Conservation (phyloP, 2,113 vertebrate species). For the Nettapus auritus region DNA sequence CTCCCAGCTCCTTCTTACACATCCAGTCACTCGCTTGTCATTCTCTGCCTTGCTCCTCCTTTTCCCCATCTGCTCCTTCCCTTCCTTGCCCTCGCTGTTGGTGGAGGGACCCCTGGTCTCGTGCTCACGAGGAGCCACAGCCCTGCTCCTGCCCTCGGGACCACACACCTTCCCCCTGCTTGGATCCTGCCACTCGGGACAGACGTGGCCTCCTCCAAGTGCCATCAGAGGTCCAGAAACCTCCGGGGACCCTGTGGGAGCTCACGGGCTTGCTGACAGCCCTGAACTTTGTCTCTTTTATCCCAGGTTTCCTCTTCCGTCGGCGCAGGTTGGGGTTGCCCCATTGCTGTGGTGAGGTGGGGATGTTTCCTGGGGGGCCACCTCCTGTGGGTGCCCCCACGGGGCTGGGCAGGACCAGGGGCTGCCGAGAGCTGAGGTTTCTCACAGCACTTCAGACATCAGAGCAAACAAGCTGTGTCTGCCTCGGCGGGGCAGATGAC, state of each 20-base stretch:
- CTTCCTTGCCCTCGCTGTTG: neutral
- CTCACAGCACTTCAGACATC: neutral
- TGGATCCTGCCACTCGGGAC: neutral
- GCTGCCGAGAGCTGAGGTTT: neutral
- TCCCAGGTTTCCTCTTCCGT: neutral
- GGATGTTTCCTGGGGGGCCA: neutral
- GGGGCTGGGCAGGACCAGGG: neutral
- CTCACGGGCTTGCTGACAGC: neutral
- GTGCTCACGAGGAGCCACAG: no score
- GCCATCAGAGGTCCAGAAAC: neutral
- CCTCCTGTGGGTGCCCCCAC: neutral
- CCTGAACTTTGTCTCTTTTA: neutral
- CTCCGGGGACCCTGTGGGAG: neutral
- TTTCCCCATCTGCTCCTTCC: conserved; percentile 43
- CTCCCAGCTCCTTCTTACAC: conserved; percentile 20
- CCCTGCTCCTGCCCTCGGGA: neutral
- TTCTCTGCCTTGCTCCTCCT: conserved; percentile 30
- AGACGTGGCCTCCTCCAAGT: neutral
- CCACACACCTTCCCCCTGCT: neutral
- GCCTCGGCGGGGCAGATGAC: neutral
- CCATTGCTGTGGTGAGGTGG: neutral
- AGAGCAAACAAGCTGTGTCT: conserved; percentile 26
- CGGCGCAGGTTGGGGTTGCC: neutral
- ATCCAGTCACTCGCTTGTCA: neutral
- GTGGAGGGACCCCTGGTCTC: neutral